These are phyloP conservation scores for Bombus sibiricus DNA, from an alignment of 1,140 invertebrate species.

Conservation along the genomic window DNA sequence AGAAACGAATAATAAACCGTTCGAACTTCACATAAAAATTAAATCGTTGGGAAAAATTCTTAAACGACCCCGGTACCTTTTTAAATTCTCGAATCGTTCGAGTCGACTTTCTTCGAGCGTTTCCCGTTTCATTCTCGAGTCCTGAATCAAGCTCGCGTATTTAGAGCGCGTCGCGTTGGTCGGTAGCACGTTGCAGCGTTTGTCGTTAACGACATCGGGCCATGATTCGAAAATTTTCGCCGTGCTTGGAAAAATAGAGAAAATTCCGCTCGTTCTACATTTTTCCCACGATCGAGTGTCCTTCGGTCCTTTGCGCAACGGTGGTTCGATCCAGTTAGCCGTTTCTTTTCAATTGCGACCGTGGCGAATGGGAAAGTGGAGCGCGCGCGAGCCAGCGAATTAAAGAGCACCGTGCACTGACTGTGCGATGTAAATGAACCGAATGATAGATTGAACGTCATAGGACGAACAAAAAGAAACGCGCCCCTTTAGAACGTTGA, in stretches of 20 bases:
- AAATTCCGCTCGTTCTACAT: constrained; percentile 4
- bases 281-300: neutral
- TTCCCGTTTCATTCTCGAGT: neutral
- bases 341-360: neutral
- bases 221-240: neutral
- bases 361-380: neutral
- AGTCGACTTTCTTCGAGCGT: neutral
- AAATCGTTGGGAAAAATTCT: neutral
- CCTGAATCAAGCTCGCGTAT: constrained; percentile 4
- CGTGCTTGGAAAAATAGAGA: neutral
- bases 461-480: constrained; percentile 9
- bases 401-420: constrained; percentile 15
- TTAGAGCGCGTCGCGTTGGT: constrained; percentile 12
- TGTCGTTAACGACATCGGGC: neutral
- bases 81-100: neutral
- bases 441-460: constrained; percentile 31
- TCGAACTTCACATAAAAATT: neutral
- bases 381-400: neutral
- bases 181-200: neutral
- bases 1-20: neutral
- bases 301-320: neutral
- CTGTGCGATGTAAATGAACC: constrained; percentile 24
- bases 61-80: neutral
- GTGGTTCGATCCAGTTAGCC: constrained; percentile 1
- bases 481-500: constrained; percentile 1